Evolutionary conservation across 53 echinoderm and acorn worm species (phyloP).

Genomic region (Crossaster papposus): DNA sequence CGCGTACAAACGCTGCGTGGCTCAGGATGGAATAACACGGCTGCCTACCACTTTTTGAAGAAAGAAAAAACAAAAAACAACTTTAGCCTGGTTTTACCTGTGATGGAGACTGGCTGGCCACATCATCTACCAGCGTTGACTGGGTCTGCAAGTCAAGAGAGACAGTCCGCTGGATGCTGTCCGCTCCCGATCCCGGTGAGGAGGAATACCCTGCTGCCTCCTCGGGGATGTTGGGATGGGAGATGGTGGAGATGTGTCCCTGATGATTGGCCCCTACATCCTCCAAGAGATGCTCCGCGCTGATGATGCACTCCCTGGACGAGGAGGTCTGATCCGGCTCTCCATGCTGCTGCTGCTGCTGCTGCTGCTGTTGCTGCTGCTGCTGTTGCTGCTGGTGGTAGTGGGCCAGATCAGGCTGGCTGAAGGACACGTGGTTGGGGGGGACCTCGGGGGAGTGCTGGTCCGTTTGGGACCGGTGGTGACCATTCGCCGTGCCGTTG

Average conservation of each 20-base stretch:
- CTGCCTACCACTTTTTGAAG: too few relatives aligned
- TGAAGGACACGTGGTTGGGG: neutral
- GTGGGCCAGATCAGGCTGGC: conserved; percentile 2
- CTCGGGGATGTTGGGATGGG: conserved; percentile 54
- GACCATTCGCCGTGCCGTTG: conserved; percentile 56
- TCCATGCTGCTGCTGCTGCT: neutral
- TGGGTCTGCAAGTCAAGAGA: conserved; percentile 48
- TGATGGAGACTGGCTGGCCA: conserved; percentile 38
- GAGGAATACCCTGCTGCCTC: conserved; percentile 4
- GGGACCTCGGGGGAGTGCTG: too few relatives aligned
- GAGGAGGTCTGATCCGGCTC: conserved; percentile 27
- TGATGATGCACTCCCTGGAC: conserved; percentile 57
- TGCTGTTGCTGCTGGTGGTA: conserved; percentile 8
- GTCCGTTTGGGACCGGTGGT: neutral
- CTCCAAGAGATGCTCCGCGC: conserved; percentile 56
- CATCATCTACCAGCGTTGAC: conserved; percentile 50
- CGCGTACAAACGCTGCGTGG: too few relatives aligned
- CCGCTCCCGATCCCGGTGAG: too few relatives aligned
- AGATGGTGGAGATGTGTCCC: conserved; percentile 51
- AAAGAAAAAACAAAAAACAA: neutral
- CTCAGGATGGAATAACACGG: too few relatives aligned
- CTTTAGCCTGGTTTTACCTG: conserved; percentile 14
- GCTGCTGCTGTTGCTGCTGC: neutral
- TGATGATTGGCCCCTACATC: conserved; percentile 31
- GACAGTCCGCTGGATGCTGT: neutral